Evolutionary conservation across 2,888 invertebrate genomes (phyloP), one percentile per base, ranked within the genome.

Genomic region (Cryptus armator): DNA sequence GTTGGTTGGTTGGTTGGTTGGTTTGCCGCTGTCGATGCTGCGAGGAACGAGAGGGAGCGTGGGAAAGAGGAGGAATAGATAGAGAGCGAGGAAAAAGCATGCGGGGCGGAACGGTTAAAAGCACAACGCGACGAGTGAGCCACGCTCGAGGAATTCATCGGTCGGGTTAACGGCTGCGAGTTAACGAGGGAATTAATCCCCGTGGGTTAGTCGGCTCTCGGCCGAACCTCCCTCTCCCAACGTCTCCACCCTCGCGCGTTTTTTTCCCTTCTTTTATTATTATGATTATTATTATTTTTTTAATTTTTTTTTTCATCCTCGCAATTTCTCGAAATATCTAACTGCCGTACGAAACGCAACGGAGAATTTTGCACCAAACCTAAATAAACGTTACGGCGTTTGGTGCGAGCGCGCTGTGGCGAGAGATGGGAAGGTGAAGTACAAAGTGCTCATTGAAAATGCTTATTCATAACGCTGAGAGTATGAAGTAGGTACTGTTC

Each of bases 131-230:
- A 48, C 66, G 64, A 64, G 51, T 19, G 56, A 64, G 59, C 53
- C 53, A 66, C 48, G 85, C 81, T 78, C 51, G 86, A 86, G 81
- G 79, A 86, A 86, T 86, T 86, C 87, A 87, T 87, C 86, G 86
- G 79, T 78, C 77, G 83, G 87, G 86, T 85, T 86, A 86, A 86
- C 85, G 85, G 80, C 83, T 86, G 81, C 83, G 72, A 83, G 86
- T 87, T 87, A 87, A 86, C 86, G 86, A 85, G 79, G 82, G 77
- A 87, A 87, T 87, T 86, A 87, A 87, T 86, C 82, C 87, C 87
- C 71, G 64, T 82, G 83, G 86, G 77, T 86, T 86, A 79, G 72
- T 77, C 64, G 66, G 67, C 76, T 72, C 53, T 64, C 44, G 67
- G 56, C 71, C 70, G 81, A 70, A 59, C 56, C 44, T 29, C 66